These are phyloP conservation scores for Wiebesia pumilae DNA, from an alignment of 1,140 invertebrate species.

Conservation along the genomic window DNA sequence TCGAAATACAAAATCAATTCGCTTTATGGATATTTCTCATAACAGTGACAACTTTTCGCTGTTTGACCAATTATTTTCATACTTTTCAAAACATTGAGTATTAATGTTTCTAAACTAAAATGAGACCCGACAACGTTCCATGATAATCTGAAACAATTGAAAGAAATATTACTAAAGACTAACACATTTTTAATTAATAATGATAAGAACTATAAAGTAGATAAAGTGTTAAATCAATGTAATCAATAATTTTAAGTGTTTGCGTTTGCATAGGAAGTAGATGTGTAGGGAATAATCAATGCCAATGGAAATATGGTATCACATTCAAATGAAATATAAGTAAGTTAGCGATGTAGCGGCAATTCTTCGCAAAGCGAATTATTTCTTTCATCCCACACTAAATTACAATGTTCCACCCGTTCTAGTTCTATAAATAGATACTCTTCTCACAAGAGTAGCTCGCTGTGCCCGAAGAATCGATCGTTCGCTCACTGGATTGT, in stretches of 20 bases:
- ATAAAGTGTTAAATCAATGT: not conserved
- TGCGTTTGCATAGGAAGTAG: not conserved
- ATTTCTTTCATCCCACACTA: not conserved
- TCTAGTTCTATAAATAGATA: constrained; percentile 45
- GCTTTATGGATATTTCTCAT: not conserved
- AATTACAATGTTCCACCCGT: constrained; percentile 16
- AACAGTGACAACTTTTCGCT: not conserved
- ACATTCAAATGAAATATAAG: not conserved
- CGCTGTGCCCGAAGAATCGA: constrained; percentile 29
- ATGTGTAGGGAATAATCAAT: not conserved
- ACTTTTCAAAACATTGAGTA: not conserved
- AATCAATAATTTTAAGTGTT: not conserved
- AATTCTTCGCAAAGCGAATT: not conserved
- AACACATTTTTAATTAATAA: no score
- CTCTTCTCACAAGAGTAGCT: not conserved
- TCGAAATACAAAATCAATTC: not conserved
- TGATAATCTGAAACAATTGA: not conserved
- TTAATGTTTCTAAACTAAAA: not conserved
- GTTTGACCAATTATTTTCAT: not conserved
- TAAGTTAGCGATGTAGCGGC: not conserved
- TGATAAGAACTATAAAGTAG: not conserved
- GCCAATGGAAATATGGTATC: not conserved
- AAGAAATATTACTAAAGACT: not conserved
- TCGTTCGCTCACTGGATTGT: constrained; percentile 26
- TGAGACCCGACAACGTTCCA: not conserved